phyloP scores from a whole-genome alignment of 2,797 vertebrate species.

The Manis pentadactyla region DNA sequence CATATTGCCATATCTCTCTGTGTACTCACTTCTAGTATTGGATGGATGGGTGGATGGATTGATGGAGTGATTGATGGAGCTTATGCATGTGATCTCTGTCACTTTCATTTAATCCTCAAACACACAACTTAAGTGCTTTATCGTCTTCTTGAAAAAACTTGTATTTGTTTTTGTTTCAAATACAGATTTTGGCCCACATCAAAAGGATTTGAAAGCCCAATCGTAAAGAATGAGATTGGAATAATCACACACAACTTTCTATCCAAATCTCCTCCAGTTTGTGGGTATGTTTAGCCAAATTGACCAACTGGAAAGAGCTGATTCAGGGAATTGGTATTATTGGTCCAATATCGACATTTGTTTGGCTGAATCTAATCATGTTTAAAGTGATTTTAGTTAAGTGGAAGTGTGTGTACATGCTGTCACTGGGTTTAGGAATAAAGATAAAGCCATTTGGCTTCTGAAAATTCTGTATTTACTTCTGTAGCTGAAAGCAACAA shows the following conservation, averaged over 20 bases:
- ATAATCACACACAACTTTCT: neutral
- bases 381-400: conserved; percentile 63
- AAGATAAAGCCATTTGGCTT: neutral
- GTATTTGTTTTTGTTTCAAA: conserved; percentile 30
- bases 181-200: neutral
- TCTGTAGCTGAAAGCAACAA: neutral
- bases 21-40: neutral
- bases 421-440: conserved; percentile 29
- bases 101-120: neutral
- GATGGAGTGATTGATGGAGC: neutral
- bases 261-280: neutral
- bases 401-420: neutral
- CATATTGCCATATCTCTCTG: neutral
- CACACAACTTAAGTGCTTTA: conserved; percentile 21
- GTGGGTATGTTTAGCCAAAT: neutral
- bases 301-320: conserved; percentile 21
- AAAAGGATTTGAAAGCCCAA: neutral
- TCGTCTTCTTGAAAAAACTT: neutral
- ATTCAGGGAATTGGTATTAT: conserved; percentile 35
- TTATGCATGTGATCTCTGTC: neutral
- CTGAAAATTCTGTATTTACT: neutral
- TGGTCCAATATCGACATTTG: conserved; percentile 48
- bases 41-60: neutral
- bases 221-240: neutral
- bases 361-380: conserved; percentile 41